Percentiles rank a stretch among this genome's conserved stretches.
phyloP scores from a whole-genome alignment of 2,888 invertebrate species.

The Agrotis puta region DNA sequence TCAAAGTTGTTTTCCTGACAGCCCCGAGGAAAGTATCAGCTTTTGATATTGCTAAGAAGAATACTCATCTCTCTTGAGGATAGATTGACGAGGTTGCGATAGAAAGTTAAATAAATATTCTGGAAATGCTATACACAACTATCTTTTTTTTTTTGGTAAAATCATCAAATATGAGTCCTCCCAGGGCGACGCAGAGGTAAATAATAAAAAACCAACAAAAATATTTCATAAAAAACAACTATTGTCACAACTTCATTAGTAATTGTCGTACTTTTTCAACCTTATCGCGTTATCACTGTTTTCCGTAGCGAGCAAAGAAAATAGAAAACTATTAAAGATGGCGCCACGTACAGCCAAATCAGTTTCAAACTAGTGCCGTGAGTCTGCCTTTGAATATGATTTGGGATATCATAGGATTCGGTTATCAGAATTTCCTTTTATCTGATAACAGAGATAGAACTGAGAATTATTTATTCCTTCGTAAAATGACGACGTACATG shows the following conservation, averaged over 20 bases:
- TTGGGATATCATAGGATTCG: not conserved
- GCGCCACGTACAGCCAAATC: not conserved
- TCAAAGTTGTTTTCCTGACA: constrained; percentile 40
- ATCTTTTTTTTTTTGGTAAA: no score
- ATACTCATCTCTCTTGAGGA: not conserved
- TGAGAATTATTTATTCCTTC: not conserved
- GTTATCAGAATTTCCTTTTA: constrained; percentile 4
- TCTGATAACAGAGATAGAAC: constrained; percentile 16
- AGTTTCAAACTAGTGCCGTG: not conserved
- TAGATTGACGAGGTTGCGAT: constrained; percentile 2
- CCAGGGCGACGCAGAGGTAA: no score
- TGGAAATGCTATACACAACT: not conserved
- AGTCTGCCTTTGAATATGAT: not conserved
- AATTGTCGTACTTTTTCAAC: no score
- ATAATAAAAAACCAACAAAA: no score
- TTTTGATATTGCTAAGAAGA: constrained; percentile 2
- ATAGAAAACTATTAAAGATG: not conserved
- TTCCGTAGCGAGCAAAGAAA: not conserved
- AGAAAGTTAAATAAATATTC: not conserved
- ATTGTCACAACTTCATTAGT: not conserved
- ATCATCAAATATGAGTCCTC: no score
- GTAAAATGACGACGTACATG: not conserved
- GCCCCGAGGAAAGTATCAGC: constrained; percentile 3
- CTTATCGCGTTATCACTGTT: constrained; percentile 34
- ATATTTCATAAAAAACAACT: no score